A percentile compares a stretch with the other conserved stretches of the same genome.
Evolutionary conservation across 2,888 invertebrate genomes (phyloP).

Genomic region (Tiphia femorata): DNA sequence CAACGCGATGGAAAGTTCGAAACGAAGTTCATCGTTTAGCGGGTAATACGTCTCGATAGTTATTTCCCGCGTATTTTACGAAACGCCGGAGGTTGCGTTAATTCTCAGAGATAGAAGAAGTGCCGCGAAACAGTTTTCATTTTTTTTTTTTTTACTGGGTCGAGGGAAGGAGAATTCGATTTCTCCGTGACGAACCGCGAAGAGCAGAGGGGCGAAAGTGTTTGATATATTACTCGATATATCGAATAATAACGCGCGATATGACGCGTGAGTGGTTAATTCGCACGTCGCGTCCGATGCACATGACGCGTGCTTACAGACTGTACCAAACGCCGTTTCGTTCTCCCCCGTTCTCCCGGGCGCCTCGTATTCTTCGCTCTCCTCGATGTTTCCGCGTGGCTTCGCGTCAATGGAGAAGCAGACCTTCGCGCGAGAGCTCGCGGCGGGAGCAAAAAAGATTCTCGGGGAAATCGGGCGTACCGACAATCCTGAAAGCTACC

Average conservation of each 20-base stretch:
- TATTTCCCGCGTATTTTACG: no score
- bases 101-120: no score
- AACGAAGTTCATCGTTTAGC: no score
- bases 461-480: slow-evolving; percentile 36
- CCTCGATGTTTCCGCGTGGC: slow-evolving; percentile 49
- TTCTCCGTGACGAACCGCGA: no score
- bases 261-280: slow-evolving; percentile 66
- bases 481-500: slow-evolving; percentile 27
- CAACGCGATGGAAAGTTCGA: no score
- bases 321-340: slow-evolving; percentile 9
- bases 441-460: slow-evolving; percentile 35
- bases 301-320: slow-evolving; percentile 46
- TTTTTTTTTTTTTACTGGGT: no score
- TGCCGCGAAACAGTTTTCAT: no score
- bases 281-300: slow-evolving; percentile 56
- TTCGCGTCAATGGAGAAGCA: slow-evolving; percentile 41
- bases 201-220: slow-evolving; percentile 50
- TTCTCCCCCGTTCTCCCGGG: slow-evolving; percentile 1
- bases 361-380: slow-evolving; percentile 37
- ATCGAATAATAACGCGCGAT: slow-evolving; percentile 66
- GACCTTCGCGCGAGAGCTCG: slow-evolving; percentile 16
- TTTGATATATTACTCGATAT: slow-evolving; percentile 64
- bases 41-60: no score
- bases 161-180: no score
- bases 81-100: no score